These are phyloP conservation scores for Ammospiza caudacuta DNA, from an alignment of 2,113 vertebrate genomes.

Conservation along the genomic window DNA sequence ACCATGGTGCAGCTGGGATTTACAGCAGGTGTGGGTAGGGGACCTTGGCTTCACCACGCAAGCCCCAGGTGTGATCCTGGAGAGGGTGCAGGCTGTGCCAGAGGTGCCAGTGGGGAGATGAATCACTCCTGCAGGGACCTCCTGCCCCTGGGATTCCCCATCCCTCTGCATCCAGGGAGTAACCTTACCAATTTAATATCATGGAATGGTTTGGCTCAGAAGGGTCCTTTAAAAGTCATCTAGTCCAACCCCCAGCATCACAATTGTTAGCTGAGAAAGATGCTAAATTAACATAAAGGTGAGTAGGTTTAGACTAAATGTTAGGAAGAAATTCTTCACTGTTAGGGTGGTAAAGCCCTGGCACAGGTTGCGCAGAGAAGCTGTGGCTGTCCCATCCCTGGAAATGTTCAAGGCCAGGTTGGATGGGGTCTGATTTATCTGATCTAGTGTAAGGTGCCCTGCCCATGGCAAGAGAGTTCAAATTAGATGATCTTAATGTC, in stretches of 20 bases:
- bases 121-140: neutral
- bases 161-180: neutral
- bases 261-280: neutral
- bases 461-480: too few relatives aligned
- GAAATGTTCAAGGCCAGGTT: neutral
- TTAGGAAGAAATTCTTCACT: neutral
- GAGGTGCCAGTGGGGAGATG: neutral
- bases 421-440: neutral
- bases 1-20: fast-evolving
- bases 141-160: neutral
- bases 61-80: neutral
- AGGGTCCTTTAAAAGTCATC: neutral
- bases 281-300: neutral
- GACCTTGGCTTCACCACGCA: neutral
- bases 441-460: neutral
- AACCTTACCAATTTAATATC: neutral
- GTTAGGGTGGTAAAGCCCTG: neutral
- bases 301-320: neutral
- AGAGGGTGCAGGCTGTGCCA: neutral
- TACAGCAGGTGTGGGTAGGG: neutral
- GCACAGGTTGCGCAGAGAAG: neutral
- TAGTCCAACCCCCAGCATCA: neutral
- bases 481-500: neutral
- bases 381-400: neutral
- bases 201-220: neutral